Conservation (phyloP, 1,140 invertebrate species). For the Drosophila grimshawi region DNA sequence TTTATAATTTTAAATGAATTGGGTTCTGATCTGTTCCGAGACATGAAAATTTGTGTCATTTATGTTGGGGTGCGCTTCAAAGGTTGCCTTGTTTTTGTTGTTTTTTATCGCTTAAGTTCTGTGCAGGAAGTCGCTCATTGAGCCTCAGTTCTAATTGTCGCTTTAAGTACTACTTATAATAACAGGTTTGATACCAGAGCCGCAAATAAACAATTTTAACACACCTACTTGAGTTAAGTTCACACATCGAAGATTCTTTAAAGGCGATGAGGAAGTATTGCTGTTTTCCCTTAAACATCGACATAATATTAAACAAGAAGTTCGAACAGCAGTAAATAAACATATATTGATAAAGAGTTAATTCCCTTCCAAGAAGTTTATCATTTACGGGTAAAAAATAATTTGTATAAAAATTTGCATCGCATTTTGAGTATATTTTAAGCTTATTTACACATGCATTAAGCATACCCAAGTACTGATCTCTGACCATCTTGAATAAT, state of each 20-base stretch:
- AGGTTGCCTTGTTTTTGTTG: slow-evolving; percentile 7
- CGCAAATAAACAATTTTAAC: slow-evolving; percentile 4
- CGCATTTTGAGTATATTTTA: too few relatives aligned
- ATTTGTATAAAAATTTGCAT: too few relatives aligned
- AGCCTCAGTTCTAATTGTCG: slow-evolving; percentile 8
- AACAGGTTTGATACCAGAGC: not conserved
- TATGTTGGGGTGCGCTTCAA: slow-evolving; percentile 39
- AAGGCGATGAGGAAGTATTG: not conserved
- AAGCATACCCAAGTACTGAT: too few relatives aligned
- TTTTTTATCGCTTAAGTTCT: not conserved
- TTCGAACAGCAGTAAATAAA: too few relatives aligned
- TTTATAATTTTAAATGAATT: slow-evolving; percentile 33
- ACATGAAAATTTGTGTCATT: slow-evolving; percentile 23
- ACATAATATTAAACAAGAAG: not conserved
- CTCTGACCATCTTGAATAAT: too few relatives aligned
- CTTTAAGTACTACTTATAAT: slow-evolving; percentile 3
- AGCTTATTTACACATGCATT: too few relatives aligned
- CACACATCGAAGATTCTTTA: not conserved
- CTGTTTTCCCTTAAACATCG: not conserved
- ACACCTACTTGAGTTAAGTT: not conserved
- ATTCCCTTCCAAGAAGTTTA: too few relatives aligned
- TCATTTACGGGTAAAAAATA: too few relatives aligned
- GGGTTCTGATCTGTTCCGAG: slow-evolving; percentile 11
- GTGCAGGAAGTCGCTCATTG: slow-evolving; percentile 22
- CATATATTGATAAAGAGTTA: too few relatives aligned